Percentiles rank a stretch among this genome's conserved stretches.
phyloP scores from a whole-genome alignment of 2,797 vertebrate species.

The Serranus cabrilla region DNA sequence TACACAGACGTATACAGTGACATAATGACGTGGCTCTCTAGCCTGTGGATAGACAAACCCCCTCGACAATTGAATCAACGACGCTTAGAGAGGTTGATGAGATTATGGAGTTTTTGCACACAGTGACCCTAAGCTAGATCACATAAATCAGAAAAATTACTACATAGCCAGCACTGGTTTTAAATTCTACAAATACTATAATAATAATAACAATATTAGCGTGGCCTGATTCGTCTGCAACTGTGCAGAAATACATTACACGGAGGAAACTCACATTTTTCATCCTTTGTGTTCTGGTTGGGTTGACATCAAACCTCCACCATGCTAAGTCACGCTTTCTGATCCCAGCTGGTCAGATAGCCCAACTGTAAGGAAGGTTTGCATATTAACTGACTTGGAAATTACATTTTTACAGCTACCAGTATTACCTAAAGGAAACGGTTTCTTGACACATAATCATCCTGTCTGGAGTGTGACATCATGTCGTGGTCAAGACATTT shows the following conservation, averaged over 20 bases:
- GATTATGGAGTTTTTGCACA: no score
- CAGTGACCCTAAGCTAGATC: no score
- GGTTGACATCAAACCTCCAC: not conserved
- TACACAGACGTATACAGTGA: no score
- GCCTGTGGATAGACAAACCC: no score
- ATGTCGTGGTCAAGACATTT: not conserved
- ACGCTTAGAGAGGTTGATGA: no score
- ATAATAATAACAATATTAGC: no score
- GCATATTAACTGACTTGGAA: not conserved
- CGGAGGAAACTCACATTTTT: slow-evolving; percentile 8
- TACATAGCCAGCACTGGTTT: no score
- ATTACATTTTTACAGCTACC: not conserved
- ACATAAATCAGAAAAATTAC: no score
- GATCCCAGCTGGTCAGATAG: not conserved
- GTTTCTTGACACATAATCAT: not conserved
- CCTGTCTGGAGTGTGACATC: not conserved
- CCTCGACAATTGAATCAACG: no score
- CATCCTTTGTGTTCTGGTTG: not conserved
- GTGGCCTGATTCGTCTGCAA: no score
- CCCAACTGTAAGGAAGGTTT: not conserved
- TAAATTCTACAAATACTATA: no score
- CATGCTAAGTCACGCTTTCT: not conserved
- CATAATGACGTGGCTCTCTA: no score
- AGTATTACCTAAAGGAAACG: not conserved
- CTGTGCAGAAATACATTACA: not conserved